Evolutionary conservation across 2,797 vertebrate genomes (phyloP), one percentile per base, ranked within the genome.

Genomic region (Aeoliscus strigatus): DNA sequence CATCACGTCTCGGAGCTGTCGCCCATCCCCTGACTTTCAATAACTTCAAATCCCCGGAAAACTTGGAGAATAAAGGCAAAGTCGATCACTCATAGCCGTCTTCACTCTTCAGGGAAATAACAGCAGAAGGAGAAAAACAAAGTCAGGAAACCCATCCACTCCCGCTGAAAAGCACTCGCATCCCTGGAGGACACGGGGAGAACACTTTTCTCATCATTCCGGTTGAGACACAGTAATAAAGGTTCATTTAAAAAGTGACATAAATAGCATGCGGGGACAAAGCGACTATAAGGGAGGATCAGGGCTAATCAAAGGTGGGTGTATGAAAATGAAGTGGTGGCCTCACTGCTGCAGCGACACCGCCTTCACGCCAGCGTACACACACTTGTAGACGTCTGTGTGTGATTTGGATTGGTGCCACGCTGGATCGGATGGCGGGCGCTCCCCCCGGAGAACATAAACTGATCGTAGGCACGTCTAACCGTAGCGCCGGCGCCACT

Each of bases 21-120:
- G 72, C 68, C 62, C 68, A 39, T 76, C 72, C 62, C 54, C 62
- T 66, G 54, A 75, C 77, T 80, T 81, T 73, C 81, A 83, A 83
- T 85, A 85, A 81, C 76, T 80, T 79, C 67, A 73, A 81, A 80
- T 81, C 73, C 80, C 70, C 66, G 70, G n/a, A 82, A 83, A 83
- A 83, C 66, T 75, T 54, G 65, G 46, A 79, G 75, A 77, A 77
- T 75, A 77, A 76, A 76, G 64, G 76, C 63, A 62, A 57, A 74
- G 76, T 77, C 77, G 77, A 85, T 83, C 80, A 79, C 79, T 83
- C 82, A 83, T 61, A 35, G 74, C 78, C 64, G 10, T 35, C 58
- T 37, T 61, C 24, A 45, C 71, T 80, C 80, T 83, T 68, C 64
- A 27, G 83, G 83, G 83, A 83, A 85, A 83, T 85, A 85, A 82